Conservation (phyloP, 2,797 vertebrate species). For the Podarcis lilfordi region DNA sequence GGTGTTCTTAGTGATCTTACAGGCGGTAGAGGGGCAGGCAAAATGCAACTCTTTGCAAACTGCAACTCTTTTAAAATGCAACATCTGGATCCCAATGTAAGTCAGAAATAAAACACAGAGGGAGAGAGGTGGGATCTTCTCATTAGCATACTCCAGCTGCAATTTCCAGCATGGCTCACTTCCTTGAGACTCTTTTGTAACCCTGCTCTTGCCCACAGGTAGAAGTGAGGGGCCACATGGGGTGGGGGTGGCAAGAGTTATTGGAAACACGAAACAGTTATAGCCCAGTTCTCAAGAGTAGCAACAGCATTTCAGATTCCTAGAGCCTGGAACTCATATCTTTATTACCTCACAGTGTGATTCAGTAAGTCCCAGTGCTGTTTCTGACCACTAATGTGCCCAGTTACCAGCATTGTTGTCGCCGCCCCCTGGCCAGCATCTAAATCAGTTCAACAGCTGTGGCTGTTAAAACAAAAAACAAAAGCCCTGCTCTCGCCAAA, state of each 20-base stretch:
- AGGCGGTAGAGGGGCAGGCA: neutral
- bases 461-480: neutral
- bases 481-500: neutral
- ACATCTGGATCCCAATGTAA: neutral
- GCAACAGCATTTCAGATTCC: neutral
- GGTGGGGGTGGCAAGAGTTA: neutral
- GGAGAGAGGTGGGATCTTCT: neutral
- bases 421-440: too few relatives aligned
- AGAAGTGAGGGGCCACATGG: neutral
- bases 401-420: neutral
- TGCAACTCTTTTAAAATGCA: too few relatives aligned
- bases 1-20: too few relatives aligned
- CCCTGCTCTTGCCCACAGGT: neutral
- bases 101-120: neutral
- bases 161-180: neutral
- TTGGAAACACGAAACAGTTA: neutral
- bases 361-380: neutral
- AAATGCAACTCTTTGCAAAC: neutral
- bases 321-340: neutral
- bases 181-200: neutral
- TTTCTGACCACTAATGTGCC: neutral
- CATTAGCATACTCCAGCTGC: neutral
- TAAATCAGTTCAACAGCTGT: constrained; percentile 9
- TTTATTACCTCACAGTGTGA: neutral
- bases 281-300: neutral